Conservation (phyloP, 2,888 invertebrate genomes). For the Epinotia bilunana region DNA sequence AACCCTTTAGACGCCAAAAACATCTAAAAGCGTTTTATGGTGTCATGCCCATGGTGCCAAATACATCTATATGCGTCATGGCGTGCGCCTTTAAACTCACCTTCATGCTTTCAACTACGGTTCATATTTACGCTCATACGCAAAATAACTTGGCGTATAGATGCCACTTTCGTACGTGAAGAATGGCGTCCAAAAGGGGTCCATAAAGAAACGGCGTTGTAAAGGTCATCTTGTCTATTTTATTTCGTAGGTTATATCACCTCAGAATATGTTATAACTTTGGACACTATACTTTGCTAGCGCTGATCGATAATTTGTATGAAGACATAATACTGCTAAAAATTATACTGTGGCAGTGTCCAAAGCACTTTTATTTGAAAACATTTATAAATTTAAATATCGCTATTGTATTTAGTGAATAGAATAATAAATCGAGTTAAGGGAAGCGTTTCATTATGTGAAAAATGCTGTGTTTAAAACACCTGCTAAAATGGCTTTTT, state of each 20-base stretch:
- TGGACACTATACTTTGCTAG: not conserved
- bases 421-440: constrained; percentile 34
- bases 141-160: too few species aligned
- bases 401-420: constrained; percentile 40
- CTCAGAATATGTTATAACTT: not conserved
- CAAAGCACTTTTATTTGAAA: not conserved
- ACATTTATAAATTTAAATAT: constrained; percentile 40
- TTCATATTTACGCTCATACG: too few species aligned
- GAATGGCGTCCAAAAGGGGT: too few species aligned
- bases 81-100: too few species aligned
- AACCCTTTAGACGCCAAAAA: too few species aligned
- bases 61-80: too few species aligned
- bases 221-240: not conserved
- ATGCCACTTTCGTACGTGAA: too few species aligned
- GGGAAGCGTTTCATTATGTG: constrained; percentile 39
- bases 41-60: too few species aligned
- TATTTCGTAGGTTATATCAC: not conserved
- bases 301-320: not conserved
- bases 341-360: not conserved
- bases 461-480: constrained; percentile 11
- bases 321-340: constrained; percentile 9
- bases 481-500: not conserved
- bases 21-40: too few species aligned
- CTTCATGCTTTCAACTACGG: too few species aligned
- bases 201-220: not conserved